Conservation (phyloP, 1,140 invertebrate species). For the Pentalonia nigronervosa region DNA sequence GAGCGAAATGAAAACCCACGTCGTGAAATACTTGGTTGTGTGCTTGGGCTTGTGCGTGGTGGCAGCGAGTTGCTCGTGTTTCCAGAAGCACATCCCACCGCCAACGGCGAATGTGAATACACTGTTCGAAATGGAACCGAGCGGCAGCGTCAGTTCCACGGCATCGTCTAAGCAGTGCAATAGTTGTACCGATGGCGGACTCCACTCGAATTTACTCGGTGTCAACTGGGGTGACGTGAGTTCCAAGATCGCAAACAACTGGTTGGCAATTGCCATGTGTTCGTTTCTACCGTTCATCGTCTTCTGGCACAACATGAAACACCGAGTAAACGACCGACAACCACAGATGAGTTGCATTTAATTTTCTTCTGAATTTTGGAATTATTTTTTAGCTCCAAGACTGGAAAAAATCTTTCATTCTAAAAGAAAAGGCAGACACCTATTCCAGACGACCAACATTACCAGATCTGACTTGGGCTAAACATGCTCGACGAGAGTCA, state of each 20-base stretch:
- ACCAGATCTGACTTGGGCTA: conserved; percentile 47
- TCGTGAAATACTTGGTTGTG: neutral
- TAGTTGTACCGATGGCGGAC: neutral
- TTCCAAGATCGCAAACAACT: neutral
- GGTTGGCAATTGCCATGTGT: conserved; percentile 19
- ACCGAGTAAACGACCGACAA: neutral
- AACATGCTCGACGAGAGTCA: conserved; percentile 30
- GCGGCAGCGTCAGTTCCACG: neutral
- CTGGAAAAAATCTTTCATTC: neutral
- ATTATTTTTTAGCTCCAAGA: conserved; percentile 15
- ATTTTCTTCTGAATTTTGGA: neutral
- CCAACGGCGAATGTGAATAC: neutral
- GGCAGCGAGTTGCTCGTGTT: neutral
- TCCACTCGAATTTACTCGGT: neutral
- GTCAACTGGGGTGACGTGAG: neutral
- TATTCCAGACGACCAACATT: conserved; percentile 20
- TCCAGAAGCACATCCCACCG: neutral
- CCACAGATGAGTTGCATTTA: neutral
- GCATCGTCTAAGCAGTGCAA: neutral
- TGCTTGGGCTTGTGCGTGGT: neutral
- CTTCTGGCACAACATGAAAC: conserved; percentile 2
- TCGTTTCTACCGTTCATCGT: neutral
- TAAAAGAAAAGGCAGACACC: neutral
- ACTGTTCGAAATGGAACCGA: neutral
- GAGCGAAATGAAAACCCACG: neutral